phyloP scores from a whole-genome alignment of 1,140 invertebrate genomes.

The Leptoteleia sp. region DNA sequence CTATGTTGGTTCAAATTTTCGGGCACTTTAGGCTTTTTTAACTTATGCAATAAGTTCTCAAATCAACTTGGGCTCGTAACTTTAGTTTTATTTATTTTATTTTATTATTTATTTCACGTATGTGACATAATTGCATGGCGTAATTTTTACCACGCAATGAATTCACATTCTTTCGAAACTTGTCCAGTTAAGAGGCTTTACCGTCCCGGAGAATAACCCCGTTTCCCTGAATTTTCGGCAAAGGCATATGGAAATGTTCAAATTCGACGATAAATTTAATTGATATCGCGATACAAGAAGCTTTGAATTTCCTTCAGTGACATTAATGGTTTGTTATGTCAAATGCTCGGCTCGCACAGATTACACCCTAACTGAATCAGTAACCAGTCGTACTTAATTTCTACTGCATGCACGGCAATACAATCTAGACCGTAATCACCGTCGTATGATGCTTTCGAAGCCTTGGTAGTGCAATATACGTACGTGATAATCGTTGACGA shows the following conservation, averaged over 20 bases:
- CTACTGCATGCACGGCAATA: slow-evolving; percentile 61
- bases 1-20: too few species aligned
- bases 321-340: slow-evolving; percentile 61
- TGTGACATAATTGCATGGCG: too few species aligned
- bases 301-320: slow-evolving; percentile 57
- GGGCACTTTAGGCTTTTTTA: too few species aligned
- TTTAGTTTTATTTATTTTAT: too few species aligned
- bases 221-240: too few species aligned
- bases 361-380: slow-evolving; percentile 64
- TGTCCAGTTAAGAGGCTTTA: too few species aligned
- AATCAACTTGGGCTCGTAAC: too few species aligned
- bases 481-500: slow-evolving; percentile 64
- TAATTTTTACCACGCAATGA: too few species aligned
- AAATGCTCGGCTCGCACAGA: slow-evolving; percentile 53
- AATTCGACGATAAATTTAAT: slow-evolving; percentile 45
- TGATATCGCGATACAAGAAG: slow-evolving; percentile 49
- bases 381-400: slow-evolving; percentile 66
- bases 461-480: slow-evolving; percentile 50
- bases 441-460: slow-evolving; percentile 62
- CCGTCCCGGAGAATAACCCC: too few species aligned
- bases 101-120: too few species aligned
- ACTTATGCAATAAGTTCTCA: too few species aligned
- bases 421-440: slow-evolving; percentile 63
- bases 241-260: slow-evolving; percentile 26
- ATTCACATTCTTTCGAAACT: too few species aligned